A percentile compares a stretch with the other conserved stretches of the same genome.
These are phyloP conservation scores for Hylaeus volcanicus DNA, from an alignment of 1,140 invertebrate genomes.

Conservation along the genomic window DNA sequence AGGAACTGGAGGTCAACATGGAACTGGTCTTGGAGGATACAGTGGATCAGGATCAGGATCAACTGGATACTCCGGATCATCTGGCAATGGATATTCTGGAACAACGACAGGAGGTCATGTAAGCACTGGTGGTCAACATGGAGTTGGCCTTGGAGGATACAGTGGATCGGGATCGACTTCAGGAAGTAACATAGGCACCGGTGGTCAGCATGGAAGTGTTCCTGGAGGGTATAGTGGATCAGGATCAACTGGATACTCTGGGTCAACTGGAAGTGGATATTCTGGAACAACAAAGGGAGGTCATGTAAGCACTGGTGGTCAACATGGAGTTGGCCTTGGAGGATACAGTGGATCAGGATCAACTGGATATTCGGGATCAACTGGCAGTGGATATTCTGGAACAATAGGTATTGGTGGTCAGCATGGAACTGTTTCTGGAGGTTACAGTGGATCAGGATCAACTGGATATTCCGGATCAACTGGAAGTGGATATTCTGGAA, in stretches of 20 bases:
- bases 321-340: neutral
- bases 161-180: slow-evolving; percentile 28
- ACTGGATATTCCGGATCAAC: slow-evolving; percentile 16
- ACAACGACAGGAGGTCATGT: neutral
- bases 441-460: slow-evolving; percentile 43
- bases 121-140: too few species aligned
- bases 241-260: slow-evolving; percentile 23
- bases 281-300: neutral
- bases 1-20: neutral
- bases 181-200: neutral
- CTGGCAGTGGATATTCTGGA: too few species aligned
- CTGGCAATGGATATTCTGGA: too few species aligned
- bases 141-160: slow-evolving; percentile 25
- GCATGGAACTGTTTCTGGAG: slow-evolving; percentile 6
- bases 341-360: slow-evolving; percentile 7
- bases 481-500: neutral
- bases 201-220: slow-evolving; percentile 15
- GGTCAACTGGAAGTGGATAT: slow-evolving; percentile 18
- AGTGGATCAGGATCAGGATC: slow-evolving; percentile 11
- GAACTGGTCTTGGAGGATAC: neutral
- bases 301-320: neutral
- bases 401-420: too few species aligned
- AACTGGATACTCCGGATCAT: too few species aligned
- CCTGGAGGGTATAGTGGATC: slow-evolving; percentile 17
- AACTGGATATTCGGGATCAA: too few species aligned